phyloP scores from a whole-genome alignment of 2,797 vertebrate species.

The Platalea minor region DNA sequence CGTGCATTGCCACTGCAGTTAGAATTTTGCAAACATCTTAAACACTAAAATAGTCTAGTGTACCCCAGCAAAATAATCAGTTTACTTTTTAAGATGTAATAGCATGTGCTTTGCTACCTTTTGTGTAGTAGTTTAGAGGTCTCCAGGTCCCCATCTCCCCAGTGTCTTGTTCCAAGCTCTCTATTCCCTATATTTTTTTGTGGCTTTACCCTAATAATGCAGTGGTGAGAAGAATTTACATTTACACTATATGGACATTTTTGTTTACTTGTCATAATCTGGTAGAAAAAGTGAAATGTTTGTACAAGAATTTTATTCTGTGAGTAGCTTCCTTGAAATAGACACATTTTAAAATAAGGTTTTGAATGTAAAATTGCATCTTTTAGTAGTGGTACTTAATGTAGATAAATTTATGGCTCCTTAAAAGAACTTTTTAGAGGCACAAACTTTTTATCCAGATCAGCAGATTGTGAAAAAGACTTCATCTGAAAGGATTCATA shows the following conservation, averaged over 20 bases:
- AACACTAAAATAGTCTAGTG: neutral
- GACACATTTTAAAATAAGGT: neutral
- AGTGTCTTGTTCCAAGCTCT: neutral
- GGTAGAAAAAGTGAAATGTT: neutral
- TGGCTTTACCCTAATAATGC: neutral
- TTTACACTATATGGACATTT: neutral
- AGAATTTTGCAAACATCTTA: neutral
- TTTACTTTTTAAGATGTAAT: neutral
- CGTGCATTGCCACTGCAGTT: rapidly evolving
- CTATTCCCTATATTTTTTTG: neutral
- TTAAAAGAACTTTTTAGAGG: neutral
- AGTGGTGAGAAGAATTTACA: neutral
- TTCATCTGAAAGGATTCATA: neutral
- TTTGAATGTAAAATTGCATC: neutral
- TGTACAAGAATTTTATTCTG: neutral
- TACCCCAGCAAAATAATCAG: neutral
- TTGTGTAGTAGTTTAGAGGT: neutral
- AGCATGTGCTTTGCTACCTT: neutral
- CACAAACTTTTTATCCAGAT: neutral
- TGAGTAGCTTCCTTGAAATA: neutral
- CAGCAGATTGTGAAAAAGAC: neutral
- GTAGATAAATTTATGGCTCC: neutral
- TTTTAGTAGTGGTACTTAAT: neutral
- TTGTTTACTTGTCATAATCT: neutral
- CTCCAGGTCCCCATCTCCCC: neutral